Base-by-base conservation (phyloP, 2,888 invertebrate species). In the Leptopilina syphax region DNA sequence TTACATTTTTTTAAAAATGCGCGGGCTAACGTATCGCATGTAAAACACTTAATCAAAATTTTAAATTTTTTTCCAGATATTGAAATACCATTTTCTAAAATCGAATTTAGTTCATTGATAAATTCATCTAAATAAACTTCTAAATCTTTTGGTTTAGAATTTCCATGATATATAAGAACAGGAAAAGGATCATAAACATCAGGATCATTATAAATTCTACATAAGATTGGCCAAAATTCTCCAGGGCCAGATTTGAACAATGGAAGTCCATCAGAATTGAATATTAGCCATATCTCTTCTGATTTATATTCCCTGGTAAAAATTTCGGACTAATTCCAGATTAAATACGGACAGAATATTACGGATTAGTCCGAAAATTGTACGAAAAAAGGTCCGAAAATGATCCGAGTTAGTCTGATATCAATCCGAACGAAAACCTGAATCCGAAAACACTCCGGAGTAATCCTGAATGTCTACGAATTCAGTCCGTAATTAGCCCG, bases 101-200 rank as follows among this genome's bases (percentile, higher is more conserved):
- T 34, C 1, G 66, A 1, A 65, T 84, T 85, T 27, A 84, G 27
- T 78, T 86, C 85, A 3, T 54, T 34, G 13, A 85, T 79, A 34
- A 84, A 85, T 44, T 82, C 41, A 8, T 70, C 34, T n/a, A 84
- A 77, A 77, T 79, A 85, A 10, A 78, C 44, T 9, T 80, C 50
- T 9, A 80, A 10, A 65, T 83, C n/a, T 70, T 82, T 82, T 1
- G 85, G 85, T 79, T 86, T 86, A n/a, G 78, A 79, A 41, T 81
- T 78, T 12, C 85, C 86, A 6, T 70, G 66, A 78, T 82, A 86
- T 73, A 85, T 82, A 50, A 81, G 82, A 13, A 85, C 65, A n/a
- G 81, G 81, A 79, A 85, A 85, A 12, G 82, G 82, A 41, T 79
- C 47, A 63, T 85, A 84, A 5, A 84, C 67, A 77, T 84, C 79